Base-by-base conservation (phyloP, 1,140 invertebrate species). In the Drosophila nebulosa region DNA sequence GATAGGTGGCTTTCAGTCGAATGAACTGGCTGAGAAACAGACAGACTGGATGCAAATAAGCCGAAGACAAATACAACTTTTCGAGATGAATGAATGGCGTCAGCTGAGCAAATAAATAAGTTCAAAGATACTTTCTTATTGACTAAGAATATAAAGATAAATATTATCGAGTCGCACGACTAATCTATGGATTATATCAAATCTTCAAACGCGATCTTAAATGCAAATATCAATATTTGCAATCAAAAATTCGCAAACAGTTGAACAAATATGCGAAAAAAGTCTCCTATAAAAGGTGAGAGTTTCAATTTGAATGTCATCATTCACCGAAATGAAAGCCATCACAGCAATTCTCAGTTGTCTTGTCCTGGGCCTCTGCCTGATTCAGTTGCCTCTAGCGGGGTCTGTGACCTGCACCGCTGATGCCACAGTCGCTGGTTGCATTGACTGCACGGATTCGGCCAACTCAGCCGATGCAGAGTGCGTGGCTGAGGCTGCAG, bases 291-390 rank as follows among this genome's bases (percentile, higher is more conserved):
- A 46, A 46, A 46, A 46, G 2, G 5, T 1, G 7, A 21, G 18
- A 46, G 7, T 21, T 7, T 46, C 18, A 2, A 46, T 0, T 7
- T 9, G 10, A 18, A 46, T 7, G 9, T 24, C 35, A 52, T 42
- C 59, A 63, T 22, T 62, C 12, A 18, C 1, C 0, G 58, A 24
- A 9, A 72, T 72, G 69, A 56, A 36, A 39, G 14, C 14, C 3
- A 63, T 52, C 56, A 30, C 5, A 27, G 39, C 57, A 12, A n/a
- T 30, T 7, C 7, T 58, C 9, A 18, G 42, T 4, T 42, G 56
- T 36, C 24, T 14, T 6, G 4, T 71, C n/a, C n/a, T 73, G 55
- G 59, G 42, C 4, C 9, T 69, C 3, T 6, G 57, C 7, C 5
- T 64, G n/a, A 26, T 53, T 3, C n/a, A 56, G 1, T 22, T 60